Evolutionary conservation across 2,888 invertebrate species (phyloP), one percentile per base, ranked within the genome.

Genomic region (Dascillus cervinus): DNA sequence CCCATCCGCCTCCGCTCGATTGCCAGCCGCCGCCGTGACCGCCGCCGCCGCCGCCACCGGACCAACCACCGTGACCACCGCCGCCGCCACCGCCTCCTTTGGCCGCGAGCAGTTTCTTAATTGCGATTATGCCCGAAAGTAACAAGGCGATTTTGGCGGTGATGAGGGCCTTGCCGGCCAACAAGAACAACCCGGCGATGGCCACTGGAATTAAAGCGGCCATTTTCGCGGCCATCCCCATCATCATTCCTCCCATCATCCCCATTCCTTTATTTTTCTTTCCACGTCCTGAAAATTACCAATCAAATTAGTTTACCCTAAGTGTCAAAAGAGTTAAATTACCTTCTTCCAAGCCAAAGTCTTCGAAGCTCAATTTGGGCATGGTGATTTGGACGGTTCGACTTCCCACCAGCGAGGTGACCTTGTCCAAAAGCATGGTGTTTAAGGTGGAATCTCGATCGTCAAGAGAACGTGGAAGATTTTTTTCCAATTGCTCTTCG

Each of bases 231-330:
- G 80, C 81, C 44, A 81, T 75, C 3, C 85, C 86, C 83, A 86
- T 86, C 80, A 86, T 84, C 84, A 89, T 84, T 76, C 84, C 85
- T 17, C 82, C 77, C 85, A 88, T 85, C 84, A 87, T 87, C 53
- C 86, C 36, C 3, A 25, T 22, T 3, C 26, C 85, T 72, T 87
- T 87, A 83, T 85, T 85, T 64, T 86, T 84, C 64, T 51, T 51
- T n/a, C n/a, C n/a, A 2, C 85, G 77, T 49, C 84, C 82, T 82
- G 71, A 29, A 72, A 67, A 17, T 32, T 29, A 47, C 37, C 33
- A 34, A 37, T 19, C 11, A 23, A 33, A 21, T 17, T 9, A n/a
- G n/a, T 8, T 21, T 11, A n/a, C 22, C 24, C 11, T 22, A 5
- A 39, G 29, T 37, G 11, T 17, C 52, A 17, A 17, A 8, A 17